A percentile compares a stretch with the other conserved stretches of the same genome.
phyloP scores from a whole-genome alignment of 2,888 invertebrate genomes.

The Sisyra nigra region DNA sequence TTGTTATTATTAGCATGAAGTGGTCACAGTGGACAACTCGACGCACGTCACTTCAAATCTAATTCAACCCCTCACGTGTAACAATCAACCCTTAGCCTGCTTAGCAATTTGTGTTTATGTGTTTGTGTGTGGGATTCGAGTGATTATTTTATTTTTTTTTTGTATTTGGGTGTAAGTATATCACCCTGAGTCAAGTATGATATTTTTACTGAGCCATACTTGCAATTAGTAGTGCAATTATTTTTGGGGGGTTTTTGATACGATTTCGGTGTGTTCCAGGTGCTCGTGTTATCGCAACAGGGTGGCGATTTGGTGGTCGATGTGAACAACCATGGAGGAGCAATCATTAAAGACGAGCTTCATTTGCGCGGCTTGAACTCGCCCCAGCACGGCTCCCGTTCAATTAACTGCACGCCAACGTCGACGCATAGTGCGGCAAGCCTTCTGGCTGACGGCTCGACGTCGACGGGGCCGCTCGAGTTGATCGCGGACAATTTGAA shows the following conservation, averaged over 20 bases:
- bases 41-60: too few relatives aligned
- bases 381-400: slow-evolving; percentile 50
- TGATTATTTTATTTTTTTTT: not conserved
- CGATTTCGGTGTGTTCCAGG: slow-evolving; percentile 22
- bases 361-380: slow-evolving; percentile 38
- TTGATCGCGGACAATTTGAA: slow-evolving; percentile 30
- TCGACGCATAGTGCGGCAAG: slow-evolving; percentile 38
- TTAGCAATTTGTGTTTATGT: too few relatives aligned
- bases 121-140: not conserved
- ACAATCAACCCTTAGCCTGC: too few relatives aligned
- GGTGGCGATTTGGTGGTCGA: slow-evolving; percentile 31
- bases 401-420: slow-evolving; percentile 48
- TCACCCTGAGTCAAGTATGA: too few relatives aligned
- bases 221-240: too few relatives aligned
- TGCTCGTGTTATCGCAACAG: slow-evolving; percentile 28
- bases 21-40: too few relatives aligned
- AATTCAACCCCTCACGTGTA: too few relatives aligned
- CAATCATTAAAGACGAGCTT: slow-evolving; percentile 40
- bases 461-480: slow-evolving; percentile 25
- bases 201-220: too few relatives aligned
- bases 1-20: too few relatives aligned
- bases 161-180: not conserved
- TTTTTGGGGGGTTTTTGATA: too few relatives aligned
- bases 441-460: slow-evolving; percentile 39
- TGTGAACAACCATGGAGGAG: slow-evolving; percentile 26